phyloP scores from a whole-genome alignment of 1,140 invertebrate species.

The Calephelis virginiensis region DNA sequence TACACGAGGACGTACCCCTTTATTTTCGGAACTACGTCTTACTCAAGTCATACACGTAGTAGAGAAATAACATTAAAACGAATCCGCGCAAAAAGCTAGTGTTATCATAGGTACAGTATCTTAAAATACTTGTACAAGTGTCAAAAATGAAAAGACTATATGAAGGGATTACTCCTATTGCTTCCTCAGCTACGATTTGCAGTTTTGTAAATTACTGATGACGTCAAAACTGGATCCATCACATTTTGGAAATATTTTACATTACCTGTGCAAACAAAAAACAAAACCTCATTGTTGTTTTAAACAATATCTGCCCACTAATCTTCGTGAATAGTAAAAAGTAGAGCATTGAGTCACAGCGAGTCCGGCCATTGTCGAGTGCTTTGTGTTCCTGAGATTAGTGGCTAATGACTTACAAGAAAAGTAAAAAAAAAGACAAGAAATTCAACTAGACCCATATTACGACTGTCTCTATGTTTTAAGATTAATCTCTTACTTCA shows the following conservation, averaged over 20 bases:
- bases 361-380: neutral
- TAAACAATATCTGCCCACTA: neutral
- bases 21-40: too few relatives aligned
- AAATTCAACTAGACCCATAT: neutral
- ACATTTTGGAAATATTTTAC: neutral
- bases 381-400: neutral
- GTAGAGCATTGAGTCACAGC: neutral
- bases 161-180: neutral
- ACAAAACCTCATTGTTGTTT: neutral
- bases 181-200: neutral
- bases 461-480: neutral
- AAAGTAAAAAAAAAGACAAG: neutral
- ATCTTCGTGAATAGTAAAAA: neutral
- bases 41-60: too few relatives aligned
- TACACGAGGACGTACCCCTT: too few relatives aligned
- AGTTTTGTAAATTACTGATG: neutral
- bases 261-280: neutral
- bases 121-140: too few relatives aligned
- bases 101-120: too few relatives aligned
- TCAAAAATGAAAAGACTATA: too few relatives aligned
- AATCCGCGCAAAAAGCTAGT: too few relatives aligned
- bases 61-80: too few relatives aligned
- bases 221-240: neutral
- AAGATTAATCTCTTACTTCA: neutral
- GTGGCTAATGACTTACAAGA: neutral